phyloP scores from a whole-genome alignment of 2,797 vertebrate genomes.

The Acanthurus tractus region DNA sequence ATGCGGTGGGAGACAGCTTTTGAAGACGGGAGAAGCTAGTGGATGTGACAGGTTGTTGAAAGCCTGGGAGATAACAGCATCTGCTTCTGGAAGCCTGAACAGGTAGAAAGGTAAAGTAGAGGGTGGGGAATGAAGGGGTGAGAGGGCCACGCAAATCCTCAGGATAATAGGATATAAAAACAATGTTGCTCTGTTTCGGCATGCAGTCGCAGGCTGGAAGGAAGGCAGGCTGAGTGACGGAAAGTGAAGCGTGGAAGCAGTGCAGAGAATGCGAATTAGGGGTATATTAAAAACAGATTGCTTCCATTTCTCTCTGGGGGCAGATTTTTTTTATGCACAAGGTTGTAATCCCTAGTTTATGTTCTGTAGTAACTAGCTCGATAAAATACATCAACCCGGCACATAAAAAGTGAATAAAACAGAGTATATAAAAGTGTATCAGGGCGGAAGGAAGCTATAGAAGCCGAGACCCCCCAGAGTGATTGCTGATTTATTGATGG shows the following conservation, averaged over 20 bases:
- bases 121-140: slow-evolving; percentile 27
- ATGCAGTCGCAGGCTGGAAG: slow-evolving; percentile 54
- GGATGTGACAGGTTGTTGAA: slow-evolving; percentile 82
- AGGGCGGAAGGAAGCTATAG: slow-evolving; percentile 66
- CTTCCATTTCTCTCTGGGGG: slow-evolving; percentile 76
- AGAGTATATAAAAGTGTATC: slow-evolving; percentile 76
- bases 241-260: slow-evolving; percentile 41
- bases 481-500: slow-evolving; percentile 76
- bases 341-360: slow-evolving; percentile 82
- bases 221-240: slow-evolving; percentile 60
- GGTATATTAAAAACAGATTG: slow-evolving; percentile 80
- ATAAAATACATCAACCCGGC: slow-evolving; percentile 81
- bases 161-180: slow-evolving; percentile 75
- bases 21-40: slow-evolving; percentile 73
- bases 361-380: slow-evolving; percentile 80
- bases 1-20: slow-evolving; percentile 70
- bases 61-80: slow-evolving; percentile 78
- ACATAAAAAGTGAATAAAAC: slow-evolving; percentile 82
- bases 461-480: slow-evolving; percentile 69
- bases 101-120: slow-evolving; percentile 66
- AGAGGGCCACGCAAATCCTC: slow-evolving; percentile 65
- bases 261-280: slow-evolving; percentile 68
- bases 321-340: slow-evolving; percentile 72
- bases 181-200: slow-evolving; percentile 58
- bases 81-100: slow-evolving; percentile 72